Evolutionary conservation across 2,888 invertebrate genomes (phyloP).

Genomic region (Imbricaverruca yamaguchii): DNA sequence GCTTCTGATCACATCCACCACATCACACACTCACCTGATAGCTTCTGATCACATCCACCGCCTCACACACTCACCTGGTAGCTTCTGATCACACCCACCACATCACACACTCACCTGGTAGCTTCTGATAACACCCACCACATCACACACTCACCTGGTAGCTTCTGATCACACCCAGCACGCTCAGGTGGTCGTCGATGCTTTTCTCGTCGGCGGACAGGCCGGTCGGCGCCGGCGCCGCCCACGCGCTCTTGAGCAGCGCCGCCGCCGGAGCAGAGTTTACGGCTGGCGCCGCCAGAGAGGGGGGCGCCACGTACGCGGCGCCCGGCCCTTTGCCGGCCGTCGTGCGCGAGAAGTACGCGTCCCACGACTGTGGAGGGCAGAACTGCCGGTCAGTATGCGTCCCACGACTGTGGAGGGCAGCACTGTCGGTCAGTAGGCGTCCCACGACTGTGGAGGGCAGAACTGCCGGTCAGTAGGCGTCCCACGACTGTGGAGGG

Average conservation of each 20-base stretch:
- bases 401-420: no score
- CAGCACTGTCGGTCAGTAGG: no score
- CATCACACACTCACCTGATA: neutral
- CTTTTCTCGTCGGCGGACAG: slow-evolving; percentile 58
- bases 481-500: no score
- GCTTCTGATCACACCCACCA: slow-evolving; percentile 58
- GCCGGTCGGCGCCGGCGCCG: slow-evolving; percentile 40
- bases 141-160: neutral
- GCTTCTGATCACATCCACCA: no score
- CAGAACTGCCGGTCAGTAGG: no score
- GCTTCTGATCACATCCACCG: neutral
- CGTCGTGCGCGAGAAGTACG: slow-evolving; percentile 80
- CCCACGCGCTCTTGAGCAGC: slow-evolving; percentile 38
- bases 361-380: slow-evolving; percentile 71
- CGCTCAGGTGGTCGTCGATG: slow-evolving; percentile 96
- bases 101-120: neutral
- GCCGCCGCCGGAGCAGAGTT: slow-evolving; percentile 51
- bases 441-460: slow-evolving; percentile 71
- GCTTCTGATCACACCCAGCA: slow-evolving; percentile 80
- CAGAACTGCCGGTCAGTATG: no score
- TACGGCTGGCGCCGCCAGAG: slow-evolving; percentile 31
- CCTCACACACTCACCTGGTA: slow-evolving; percentile 86
- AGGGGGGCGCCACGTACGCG: slow-evolving; percentile 51
- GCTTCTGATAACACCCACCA: slow-evolving; percentile 76
- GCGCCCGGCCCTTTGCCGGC: slow-evolving; percentile 67